Base-by-base conservation (phyloP, 2,888 invertebrate genomes). In the Napeogenes inachia region DNA sequence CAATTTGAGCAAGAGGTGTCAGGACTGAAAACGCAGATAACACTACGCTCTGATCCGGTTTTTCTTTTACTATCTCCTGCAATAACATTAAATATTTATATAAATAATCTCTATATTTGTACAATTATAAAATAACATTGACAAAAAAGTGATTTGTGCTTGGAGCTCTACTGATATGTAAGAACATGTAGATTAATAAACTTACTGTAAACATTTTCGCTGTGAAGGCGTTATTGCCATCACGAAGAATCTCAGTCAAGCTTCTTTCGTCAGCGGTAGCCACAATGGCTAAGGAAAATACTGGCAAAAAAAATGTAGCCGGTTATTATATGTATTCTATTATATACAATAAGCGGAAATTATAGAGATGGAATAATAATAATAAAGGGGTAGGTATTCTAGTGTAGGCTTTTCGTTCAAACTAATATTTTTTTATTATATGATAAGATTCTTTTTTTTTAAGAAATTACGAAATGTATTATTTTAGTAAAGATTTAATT, bases 1-100 rank as follows among this genome's bases (percentile, higher is more conserved):
- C 75, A 2, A 91, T 68, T 67, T 83, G 82, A 0, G 83, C 86
- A 1, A 91, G 76, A 0, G 85, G 87, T 0, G 84, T 71, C 67
- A 91, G 70, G 3, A 89, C 85, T 2, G 91, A 91, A 70, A 85
- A 86, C 0, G 89, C 89, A 0, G 91, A 91, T 53, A 89, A 61
- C 12, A 90, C 81, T 13, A 87, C 72, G 65, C 84, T 90, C 67
- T 85, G 70, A 2, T 70, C 75, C 0, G 74, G 71, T 0, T 82
- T 71, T 2, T 55, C 57, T 32, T 79, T 78, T 0, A 75, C 74
- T 3, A 84, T 80, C 67, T 83, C 83, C 88, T 87, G 70, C 0
- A 74, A 73, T 67, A 61, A 63, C 5, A 71, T 56, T 35, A 56
- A 54, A 10, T 10, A 10, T 42, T 8, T 42, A 10, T 10, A 42